These are phyloP conservation scores for Dipodomys merriami DNA, from an alignment of 2,113 vertebrate genomes.

Conservation along the genomic window DNA sequence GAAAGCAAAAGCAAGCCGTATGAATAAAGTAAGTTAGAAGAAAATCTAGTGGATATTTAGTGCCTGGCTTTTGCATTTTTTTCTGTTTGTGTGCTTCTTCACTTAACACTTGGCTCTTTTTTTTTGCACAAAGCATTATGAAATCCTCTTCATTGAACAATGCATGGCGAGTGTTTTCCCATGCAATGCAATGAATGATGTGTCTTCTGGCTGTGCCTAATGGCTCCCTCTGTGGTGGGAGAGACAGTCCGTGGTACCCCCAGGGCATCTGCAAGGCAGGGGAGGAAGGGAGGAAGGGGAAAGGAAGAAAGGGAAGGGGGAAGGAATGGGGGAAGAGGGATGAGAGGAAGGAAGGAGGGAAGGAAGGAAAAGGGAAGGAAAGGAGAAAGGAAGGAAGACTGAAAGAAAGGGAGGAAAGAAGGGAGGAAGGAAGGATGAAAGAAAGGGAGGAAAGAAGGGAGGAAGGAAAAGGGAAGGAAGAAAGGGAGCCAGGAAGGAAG, in stretches of 20 bases:
- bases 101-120: not conserved
- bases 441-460: no score
- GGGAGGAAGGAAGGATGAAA: no score
- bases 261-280: not conserved
- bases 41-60: no score
- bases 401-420: no score
- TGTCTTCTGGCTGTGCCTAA: not conserved
- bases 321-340: no score
- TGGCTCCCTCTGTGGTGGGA: not conserved
- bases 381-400: no score
- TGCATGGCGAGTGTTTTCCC: not conserved
- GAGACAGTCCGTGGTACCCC: not conserved
- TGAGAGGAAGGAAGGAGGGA: no score
- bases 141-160: not conserved
- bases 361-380: no score
- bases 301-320: no score
- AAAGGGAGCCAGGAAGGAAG: no score
- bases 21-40: fast-evolving
- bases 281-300: no score
- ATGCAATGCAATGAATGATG: not conserved
- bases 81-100: not conserved
- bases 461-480: no score
- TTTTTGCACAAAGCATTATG: not conserved
- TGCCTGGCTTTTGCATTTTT: not conserved
- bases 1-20: not conserved